Conservation (phyloP, 2,888 invertebrate genomes). For the Leptarthrus brevirostris region DNA sequence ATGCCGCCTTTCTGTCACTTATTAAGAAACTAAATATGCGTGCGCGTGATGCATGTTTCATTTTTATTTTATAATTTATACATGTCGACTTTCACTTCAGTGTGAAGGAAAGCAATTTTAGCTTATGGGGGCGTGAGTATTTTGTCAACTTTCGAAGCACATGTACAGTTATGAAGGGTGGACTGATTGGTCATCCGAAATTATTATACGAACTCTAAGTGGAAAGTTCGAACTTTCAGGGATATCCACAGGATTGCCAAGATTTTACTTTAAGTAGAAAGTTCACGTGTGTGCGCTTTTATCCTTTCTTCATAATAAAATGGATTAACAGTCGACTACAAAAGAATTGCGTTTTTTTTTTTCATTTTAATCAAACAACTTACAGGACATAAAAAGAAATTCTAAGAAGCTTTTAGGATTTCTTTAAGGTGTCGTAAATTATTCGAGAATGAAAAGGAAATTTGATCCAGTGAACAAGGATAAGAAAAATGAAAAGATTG, state of each 20-base stretch:
- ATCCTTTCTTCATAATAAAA: neutral
- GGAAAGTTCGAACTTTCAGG: neutral
- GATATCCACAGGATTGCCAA: neutral
- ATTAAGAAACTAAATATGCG: slow-evolving; percentile 3
- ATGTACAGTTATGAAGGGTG: slow-evolving; percentile 7
- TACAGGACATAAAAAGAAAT: too few relatives aligned
- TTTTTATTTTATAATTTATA: slow-evolving; percentile 37
- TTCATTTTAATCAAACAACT: too few relatives aligned
- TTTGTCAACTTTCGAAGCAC: neutral
- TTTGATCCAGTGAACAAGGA: too few relatives aligned
- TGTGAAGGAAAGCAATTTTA: neutral
- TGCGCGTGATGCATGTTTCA: slow-evolving; percentile 19
- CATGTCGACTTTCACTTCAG: neutral
- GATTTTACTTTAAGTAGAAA: neutral
- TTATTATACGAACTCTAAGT: neutral
- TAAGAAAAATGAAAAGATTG: too few relatives aligned
- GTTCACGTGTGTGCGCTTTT: neutral
- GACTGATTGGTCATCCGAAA: slow-evolving; percentile 16
- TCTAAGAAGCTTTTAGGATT: too few relatives aligned
- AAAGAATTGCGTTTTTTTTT: too few relatives aligned
- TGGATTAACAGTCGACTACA: neutral
- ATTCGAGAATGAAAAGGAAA: too few relatives aligned
- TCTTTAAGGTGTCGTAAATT: too few relatives aligned
- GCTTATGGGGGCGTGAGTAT: neutral
- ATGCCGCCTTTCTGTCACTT: slow-evolving; percentile 8